Evolutionary conservation across 2,113 vertebrate genomes (phyloP).

Genomic region (Motacilla tschutschensis): DNA sequence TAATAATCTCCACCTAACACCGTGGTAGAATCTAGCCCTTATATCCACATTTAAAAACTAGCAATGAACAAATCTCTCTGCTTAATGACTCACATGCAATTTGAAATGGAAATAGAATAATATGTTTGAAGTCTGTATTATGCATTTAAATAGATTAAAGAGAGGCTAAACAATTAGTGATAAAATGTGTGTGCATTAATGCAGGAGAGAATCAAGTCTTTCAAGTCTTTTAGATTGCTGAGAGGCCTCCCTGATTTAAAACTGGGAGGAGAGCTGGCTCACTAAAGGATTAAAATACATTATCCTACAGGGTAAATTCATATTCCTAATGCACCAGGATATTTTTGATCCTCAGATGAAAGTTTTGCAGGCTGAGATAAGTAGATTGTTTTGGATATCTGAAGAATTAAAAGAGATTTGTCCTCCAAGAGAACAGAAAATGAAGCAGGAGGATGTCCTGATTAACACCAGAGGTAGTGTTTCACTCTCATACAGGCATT

Average conservation of each 20-base stretch:
- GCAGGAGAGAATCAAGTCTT: conserved; percentile 31
- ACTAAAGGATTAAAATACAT: conserved; percentile 7
- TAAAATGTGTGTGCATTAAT: conserved; percentile 39
- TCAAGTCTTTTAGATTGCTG: conserved; percentile 28
- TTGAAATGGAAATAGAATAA: conserved; percentile 46
- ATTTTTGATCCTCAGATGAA: conserved; percentile 48
- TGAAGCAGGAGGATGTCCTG: not conserved
- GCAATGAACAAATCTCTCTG: not conserved
- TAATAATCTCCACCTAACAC: not conserved
- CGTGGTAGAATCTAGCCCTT: not conserved
- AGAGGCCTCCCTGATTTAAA: conserved; percentile 9
- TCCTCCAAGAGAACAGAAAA: not conserved
- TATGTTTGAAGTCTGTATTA: conserved; percentile 32
- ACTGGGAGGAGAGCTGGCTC: conserved; percentile 4
- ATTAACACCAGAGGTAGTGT: not conserved
- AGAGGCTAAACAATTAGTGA: conserved; percentile 40
- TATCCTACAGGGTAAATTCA: conserved; percentile 25
- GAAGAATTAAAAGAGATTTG: not conserved
- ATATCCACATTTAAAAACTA: not conserved
- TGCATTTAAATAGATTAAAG: conserved; percentile 50
- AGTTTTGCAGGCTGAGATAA: conserved; percentile 14
- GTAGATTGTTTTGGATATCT: not conserved
- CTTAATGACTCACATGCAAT: conserved; percentile 21
- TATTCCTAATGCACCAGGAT: not conserved
- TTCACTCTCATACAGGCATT: not conserved